These are phyloP conservation scores for Drosophila miranda DNA, from an alignment of 1,140 invertebrate species.

Conservation along the genomic window DNA sequence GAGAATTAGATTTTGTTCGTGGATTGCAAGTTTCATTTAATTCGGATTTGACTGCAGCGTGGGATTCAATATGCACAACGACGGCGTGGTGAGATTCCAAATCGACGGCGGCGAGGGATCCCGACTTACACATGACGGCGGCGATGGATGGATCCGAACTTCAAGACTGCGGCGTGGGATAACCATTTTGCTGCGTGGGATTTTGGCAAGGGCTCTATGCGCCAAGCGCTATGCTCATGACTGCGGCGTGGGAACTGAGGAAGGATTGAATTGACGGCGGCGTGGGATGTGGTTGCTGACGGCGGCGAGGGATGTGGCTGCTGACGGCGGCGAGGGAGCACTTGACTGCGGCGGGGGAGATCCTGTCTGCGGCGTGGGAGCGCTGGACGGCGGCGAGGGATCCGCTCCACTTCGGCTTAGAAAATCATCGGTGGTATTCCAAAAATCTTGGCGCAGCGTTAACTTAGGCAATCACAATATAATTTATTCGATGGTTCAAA, in stretches of 20 bases:
- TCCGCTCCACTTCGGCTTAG: slow-evolving; percentile 23
- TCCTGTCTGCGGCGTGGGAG: slow-evolving; percentile 44
- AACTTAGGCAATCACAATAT: slow-evolving; percentile 3
- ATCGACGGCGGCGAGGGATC: slow-evolving; percentile 43
- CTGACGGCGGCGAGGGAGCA: slow-evolving; percentile 55
- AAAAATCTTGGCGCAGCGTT: slow-evolving; percentile 7
- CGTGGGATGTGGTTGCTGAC: slow-evolving; percentile 46
- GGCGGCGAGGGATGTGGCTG: slow-evolving; percentile 24
- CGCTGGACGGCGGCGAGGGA: slow-evolving; percentile 44
- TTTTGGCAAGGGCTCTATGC: slow-evolving; percentile 32
- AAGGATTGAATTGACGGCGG: slow-evolving; percentile 43
- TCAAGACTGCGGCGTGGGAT: slow-evolving; percentile 34
- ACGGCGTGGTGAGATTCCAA: slow-evolving; percentile 18
- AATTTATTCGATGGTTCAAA: slow-evolving; percentile 55
- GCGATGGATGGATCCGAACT: slow-evolving; percentile 36
- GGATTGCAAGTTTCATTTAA: slow-evolving; percentile 29
- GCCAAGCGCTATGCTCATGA: slow-evolving; percentile 7
- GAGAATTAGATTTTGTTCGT: slow-evolving; percentile 51
- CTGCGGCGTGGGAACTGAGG: slow-evolving; percentile 63
- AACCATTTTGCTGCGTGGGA: slow-evolving; percentile 32
- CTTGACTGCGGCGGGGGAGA: slow-evolving; percentile 56
- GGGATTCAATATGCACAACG: slow-evolving; percentile 25
- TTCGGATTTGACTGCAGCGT: slow-evolving; percentile 45
- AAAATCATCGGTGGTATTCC: slow-evolving; percentile 67
- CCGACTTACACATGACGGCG: slow-evolving; percentile 21